A percentile compares a stretch with the other conserved stretches of the same genome.
These are phyloP conservation scores for Dunckerocampus dactyliophorus DNA, from an alignment of 2,113 vertebrate species.

Conservation along the genomic window DNA sequence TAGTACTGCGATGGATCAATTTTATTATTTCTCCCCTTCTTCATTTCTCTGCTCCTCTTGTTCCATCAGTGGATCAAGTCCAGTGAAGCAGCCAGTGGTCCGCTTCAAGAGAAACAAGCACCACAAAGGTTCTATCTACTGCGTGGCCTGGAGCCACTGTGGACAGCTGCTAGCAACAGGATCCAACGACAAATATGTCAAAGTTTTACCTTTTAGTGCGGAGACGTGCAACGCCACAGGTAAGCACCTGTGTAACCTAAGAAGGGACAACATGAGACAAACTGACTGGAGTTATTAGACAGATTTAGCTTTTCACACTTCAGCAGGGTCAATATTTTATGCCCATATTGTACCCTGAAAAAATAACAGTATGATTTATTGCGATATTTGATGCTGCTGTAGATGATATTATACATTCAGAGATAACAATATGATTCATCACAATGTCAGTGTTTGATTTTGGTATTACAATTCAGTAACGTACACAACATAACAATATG, in stretches of 20 bases:
- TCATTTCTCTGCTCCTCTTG: slow-evolving; percentile 5
- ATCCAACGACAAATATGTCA: slow-evolving; percentile 98
- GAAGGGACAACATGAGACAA: not conserved
- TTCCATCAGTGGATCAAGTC: slow-evolving; percentile 69
- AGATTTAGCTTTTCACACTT: not conserved
- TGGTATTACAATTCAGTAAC: too few species aligned
- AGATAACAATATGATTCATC: too few species aligned
- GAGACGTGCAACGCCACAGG: slow-evolving; percentile 97
- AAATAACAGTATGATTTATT: too few species aligned
- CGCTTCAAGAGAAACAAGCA: slow-evolving; percentile 98
- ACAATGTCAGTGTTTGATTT: too few species aligned
- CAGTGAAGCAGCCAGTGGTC: slow-evolving; percentile 81
- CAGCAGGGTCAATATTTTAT: too few species aligned
- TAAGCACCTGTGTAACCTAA: slow-evolving; percentile 39
- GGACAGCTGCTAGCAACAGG: slow-evolving; percentile 94
- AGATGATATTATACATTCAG: too few species aligned
- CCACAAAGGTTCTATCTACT: slow-evolving; percentile 98
- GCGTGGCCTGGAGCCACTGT: slow-evolving; percentile 96
- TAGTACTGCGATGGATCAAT: not conserved
- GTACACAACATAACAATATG: too few species aligned
- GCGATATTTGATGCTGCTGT: too few species aligned
- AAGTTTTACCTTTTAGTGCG: slow-evolving; percentile 94
- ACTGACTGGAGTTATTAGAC: not conserved
- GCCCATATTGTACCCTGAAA: too few species aligned
- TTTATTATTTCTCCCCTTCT: not conserved